A percentile compares a stretch with the other conserved stretches of the same genome.
Evolutionary conservation across 2,113 vertebrate genomes (phyloP).

Genomic region (Neolamprologus fasciatus): DNA sequence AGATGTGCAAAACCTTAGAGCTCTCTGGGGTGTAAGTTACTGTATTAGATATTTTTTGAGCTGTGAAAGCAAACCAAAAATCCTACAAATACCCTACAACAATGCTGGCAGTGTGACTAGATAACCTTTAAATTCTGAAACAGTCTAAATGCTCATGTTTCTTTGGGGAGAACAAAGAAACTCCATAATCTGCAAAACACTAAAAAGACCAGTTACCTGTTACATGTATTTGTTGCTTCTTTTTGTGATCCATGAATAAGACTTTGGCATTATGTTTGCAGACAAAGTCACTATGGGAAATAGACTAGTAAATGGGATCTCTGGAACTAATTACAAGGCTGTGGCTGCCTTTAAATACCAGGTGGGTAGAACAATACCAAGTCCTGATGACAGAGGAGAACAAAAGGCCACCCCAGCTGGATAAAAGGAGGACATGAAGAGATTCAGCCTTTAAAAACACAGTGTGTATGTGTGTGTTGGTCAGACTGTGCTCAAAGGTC

Average conservation of each 20-base stretch:
- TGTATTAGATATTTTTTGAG: background rate
- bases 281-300: slow-evolving; percentile 38
- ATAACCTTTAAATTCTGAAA: background rate
- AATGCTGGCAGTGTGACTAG: background rate
- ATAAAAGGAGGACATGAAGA: slow-evolving; percentile 16
- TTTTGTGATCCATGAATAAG: background rate
- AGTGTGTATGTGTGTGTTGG: background rate
- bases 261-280: slow-evolving; percentile 14
- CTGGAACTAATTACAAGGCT: slow-evolving; percentile 41
- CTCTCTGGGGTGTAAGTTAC: background rate
- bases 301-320: slow-evolving; percentile 28
- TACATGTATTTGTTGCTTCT: background rate
- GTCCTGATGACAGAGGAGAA: slow-evolving; percentile 20
- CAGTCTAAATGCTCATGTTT: background rate
- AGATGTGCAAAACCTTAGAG: background rate
- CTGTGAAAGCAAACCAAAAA: background rate
- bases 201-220: slow-evolving; percentile 21
- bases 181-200: background rate
- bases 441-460: background rate
- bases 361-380: slow-evolving; percentile 34
- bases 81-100: background rate
- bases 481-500: background rate
- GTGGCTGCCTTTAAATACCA: slow-evolving; percentile 47
- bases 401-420: slow-evolving; percentile 31
- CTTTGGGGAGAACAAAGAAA: background rate